Evolutionary conservation across 2,888 invertebrate genomes (phyloP).

Genomic region (Hirtodrosophila trivittata): DNA sequence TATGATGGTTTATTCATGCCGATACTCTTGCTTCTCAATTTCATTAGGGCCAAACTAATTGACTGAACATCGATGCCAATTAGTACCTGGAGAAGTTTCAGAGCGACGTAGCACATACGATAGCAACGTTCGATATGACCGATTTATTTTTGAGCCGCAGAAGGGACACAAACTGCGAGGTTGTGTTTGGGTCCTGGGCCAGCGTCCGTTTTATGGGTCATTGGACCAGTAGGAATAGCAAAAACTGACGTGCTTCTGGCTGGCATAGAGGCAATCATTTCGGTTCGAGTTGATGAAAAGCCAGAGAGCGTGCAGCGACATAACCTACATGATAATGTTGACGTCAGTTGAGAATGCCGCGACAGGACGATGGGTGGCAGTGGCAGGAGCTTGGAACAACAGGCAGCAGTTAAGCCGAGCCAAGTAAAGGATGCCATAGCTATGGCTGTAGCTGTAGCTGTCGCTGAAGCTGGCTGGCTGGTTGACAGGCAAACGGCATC

Average conservation of each 20-base stretch:
- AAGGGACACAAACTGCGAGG: conserved; percentile 33
- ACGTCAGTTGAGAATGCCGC: conserved; percentile 38
- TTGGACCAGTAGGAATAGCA: conserved; percentile 52
- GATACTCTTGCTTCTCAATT: too few species aligned
- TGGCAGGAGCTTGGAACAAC: too few species aligned
- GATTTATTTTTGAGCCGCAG: conserved; percentile 60
- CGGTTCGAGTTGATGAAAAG: conserved; percentile 66
- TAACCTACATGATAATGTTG: conserved; percentile 71
- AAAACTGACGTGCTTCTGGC: conserved; percentile 46
- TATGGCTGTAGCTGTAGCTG: too few species aligned
- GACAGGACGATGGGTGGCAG: conserved; percentile 1
- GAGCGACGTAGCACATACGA: too few species aligned
- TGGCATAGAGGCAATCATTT: conserved; percentile 63
- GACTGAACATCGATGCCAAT: conserved; percentile 63
- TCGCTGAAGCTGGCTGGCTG: conserved; percentile 25
- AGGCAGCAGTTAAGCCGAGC: conserved; percentile 29
- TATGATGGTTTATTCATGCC: too few species aligned
- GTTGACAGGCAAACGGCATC: conserved; percentile 72
- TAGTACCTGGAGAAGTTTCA: conserved; percentile 35
- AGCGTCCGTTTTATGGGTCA: conserved; percentile 72
- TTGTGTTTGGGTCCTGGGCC: conserved; percentile 23
- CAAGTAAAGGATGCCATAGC: conserved; percentile 45
- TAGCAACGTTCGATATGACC: conserved; percentile 60
- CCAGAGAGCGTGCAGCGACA: conserved; percentile 62
- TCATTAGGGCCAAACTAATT: conserved; percentile 46